Base-by-base conservation (phyloP, 2,113 vertebrate genomes). In the Vombatus ursinus region DNA sequence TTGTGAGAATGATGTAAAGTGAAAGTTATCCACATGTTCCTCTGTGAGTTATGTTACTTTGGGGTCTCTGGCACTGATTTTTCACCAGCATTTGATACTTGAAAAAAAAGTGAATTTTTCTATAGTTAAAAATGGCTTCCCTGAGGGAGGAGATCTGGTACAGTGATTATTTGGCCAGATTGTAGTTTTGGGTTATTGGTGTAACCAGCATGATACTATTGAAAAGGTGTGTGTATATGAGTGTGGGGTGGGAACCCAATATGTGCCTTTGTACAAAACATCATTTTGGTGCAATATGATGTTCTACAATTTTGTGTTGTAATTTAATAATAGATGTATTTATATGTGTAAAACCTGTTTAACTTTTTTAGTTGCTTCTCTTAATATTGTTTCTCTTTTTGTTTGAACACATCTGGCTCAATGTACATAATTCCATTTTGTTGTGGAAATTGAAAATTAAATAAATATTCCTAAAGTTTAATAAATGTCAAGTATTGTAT, bases 31-130 rank as follows among this genome's bases (percentile, higher is more conserved):
- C 51, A 61, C 12, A 19, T 44, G 68, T 84, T 84, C 37, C n/a
- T 93, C 31, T 77, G 92, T 90, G 0, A 0, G 44, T 89, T 97
- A 50, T 93, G 47, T 96, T 95, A 92, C 68, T 92, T 19, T 53
- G 91, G 89, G 94, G 92, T 91, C 97, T 90, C 91, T 93, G 90
- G 89, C 0, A 2, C 92, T 52, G 92, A 96, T 37, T n/a, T 92
- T 96, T 50, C 48, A 61, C 92, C 96, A 95, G 95, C 95, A 52
- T 68, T 95, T 52, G 89, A 68, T 52, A 53, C 93, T 93, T 97
- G 91, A 98, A 97, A 93, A 53, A 95, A 96, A 97, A 90, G 92
- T 14, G 2, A 57, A 53, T 95, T 97, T 77, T 93, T 52, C 25
- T 95, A 52, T 94, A 97, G 95, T 14, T 77, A 93, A 44, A 84